Base-by-base conservation (phyloP, 2,113 vertebrate genomes). In the Helogale parvula region DNA sequence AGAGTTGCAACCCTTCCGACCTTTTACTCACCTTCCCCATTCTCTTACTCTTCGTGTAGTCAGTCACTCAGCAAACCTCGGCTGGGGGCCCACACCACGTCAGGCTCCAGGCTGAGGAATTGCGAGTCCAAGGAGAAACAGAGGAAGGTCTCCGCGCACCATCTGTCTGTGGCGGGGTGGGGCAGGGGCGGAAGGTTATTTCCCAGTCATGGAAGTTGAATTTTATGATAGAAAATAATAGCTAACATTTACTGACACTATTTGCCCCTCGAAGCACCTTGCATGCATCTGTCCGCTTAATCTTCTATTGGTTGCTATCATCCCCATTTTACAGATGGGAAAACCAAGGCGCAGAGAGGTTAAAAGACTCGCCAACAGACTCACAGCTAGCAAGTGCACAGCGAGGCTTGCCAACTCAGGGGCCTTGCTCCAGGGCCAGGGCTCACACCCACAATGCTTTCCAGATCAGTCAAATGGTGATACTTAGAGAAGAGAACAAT, bases 131-230 rank as follows among this genome's bases (percentile, higher is more conserved):
- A 41, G 31, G 76, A 33, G 13, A 38, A 29, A 10, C 9, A 57
- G 13, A 50, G 15, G 0, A 33, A 45, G 14, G 7, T 15, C 57
- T 19, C 25, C 8, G 17, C 8, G 9, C 7, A 41, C 21, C 47
- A 6, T 19, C 68, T 21, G 21, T 2, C 41, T 2, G 3, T 1
- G 57, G 50, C 12, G 11, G 50, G 50, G 50, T 11, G 50, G 50
- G 11, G 50, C 14, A 19, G 8, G 7, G 31, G 15, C 1, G 16
- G 14, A 25, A 14, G 13, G 1, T 19, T 5, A 21, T 11, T 25
- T 81, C 11, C 17, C 72, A 79, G 50, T 85, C 31, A 16, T 1
- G 5, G 41, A 77, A 38, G 17, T 38, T 9, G 7, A 21, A 88
- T 50, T 47, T 35, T 7, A 31, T 14, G 15, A 23, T 1, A 63